Evolutionary conservation across 2,888 invertebrate genomes (phyloP), one percentile per base, ranked within the genome.

Genomic region (Campoplex capitator): DNA sequence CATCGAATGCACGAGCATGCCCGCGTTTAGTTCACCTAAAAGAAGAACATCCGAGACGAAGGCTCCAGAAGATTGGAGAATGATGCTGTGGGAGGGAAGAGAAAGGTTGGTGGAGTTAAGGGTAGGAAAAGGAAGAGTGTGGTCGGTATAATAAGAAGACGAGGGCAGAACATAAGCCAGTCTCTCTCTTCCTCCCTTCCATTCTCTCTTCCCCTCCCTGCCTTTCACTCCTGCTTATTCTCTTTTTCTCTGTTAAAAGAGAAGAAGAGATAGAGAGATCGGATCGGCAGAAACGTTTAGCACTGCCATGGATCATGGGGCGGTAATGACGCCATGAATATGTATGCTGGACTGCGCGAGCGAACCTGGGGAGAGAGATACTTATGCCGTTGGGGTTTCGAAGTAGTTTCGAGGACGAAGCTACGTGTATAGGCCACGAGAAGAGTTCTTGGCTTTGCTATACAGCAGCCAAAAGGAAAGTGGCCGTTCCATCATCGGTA

Each of bases 251-350:
- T 51, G 32, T 76, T 13, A 32, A 28, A 54, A 78, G 78, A 80
- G 58, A 48, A 35, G 16, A 65, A 56, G 58, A 77, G 67, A 35
- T 78, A 79, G 77, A 76, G 79, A 83, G 76, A 80, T 62, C 83
- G 87, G 79, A 90, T 89, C 90, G 90, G 88, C 91, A 90, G 91
- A 90, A 92, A 90, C 92, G 92, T 92, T 92, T 92, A 92, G 91
- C 92, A 91, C 90, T 90, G 90, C 91, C 92, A 89, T 92, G 92
- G 92, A 92, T 92, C 92, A 92, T 90, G 91, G 90, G 90, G 90
- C 91, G 92, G 91, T 92, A 92, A 92, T 92, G 92, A 92, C 92
- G 90, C 92, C 92, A 92, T 92, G 92, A 92, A 92, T 92, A 92
- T 92, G 92, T 92, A 92, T 92, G 91, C 89, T 84, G 88, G 89